These are phyloP conservation scores for Thaumetopoea pityocampa DNA, from an alignment of 1,140 invertebrate genomes.

Conservation along the genomic window DNA sequence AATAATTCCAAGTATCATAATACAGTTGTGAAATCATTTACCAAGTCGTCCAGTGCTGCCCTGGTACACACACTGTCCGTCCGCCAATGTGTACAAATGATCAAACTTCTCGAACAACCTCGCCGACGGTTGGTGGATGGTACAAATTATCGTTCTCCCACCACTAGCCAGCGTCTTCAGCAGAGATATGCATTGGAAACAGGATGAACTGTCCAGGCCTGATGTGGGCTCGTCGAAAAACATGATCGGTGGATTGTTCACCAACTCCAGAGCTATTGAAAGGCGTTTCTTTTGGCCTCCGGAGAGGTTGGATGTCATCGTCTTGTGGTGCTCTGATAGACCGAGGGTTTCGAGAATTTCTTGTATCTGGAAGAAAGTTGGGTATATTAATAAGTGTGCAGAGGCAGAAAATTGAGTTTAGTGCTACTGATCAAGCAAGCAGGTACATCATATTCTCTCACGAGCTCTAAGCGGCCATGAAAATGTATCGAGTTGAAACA, in stretches of 20 bases:
- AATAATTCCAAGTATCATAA: neutral
- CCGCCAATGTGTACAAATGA: slow-evolving; percentile 93
- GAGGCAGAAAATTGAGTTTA: too few relatives aligned
- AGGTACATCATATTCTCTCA: too few relatives aligned
- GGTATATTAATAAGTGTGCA: too few relatives aligned
- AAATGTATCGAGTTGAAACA: too few relatives aligned
- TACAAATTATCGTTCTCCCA: slow-evolving; percentile 96
- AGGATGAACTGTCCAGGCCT: slow-evolving; percentile 95
- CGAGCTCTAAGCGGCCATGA: too few relatives aligned
- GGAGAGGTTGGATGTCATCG: slow-evolving; percentile 92
- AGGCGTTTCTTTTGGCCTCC: slow-evolving; percentile 97
- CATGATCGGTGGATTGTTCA: slow-evolving; percentile 97
- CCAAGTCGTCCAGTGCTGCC: slow-evolving; percentile 87
- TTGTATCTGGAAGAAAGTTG: slow-evolving; percentile 81
- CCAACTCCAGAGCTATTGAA: slow-evolving; percentile 96
- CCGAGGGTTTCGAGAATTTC: slow-evolving; percentile 94
- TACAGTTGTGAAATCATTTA: slow-evolving; percentile 24
- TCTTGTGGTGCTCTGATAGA: slow-evolving; percentile 89
- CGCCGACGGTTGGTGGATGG: slow-evolving; percentile 98
- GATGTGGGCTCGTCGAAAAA: slow-evolving; percentile 99
- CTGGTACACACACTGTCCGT: slow-evolving; percentile 96
- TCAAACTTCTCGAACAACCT: slow-evolving; percentile 98
- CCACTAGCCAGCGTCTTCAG: slow-evolving; percentile 92
- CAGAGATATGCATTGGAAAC: slow-evolving; percentile 93
- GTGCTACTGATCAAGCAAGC: too few relatives aligned